phyloP scores from a whole-genome alignment of 2,797 vertebrate genomes.

The Dromococcyx pavoninus region DNA sequence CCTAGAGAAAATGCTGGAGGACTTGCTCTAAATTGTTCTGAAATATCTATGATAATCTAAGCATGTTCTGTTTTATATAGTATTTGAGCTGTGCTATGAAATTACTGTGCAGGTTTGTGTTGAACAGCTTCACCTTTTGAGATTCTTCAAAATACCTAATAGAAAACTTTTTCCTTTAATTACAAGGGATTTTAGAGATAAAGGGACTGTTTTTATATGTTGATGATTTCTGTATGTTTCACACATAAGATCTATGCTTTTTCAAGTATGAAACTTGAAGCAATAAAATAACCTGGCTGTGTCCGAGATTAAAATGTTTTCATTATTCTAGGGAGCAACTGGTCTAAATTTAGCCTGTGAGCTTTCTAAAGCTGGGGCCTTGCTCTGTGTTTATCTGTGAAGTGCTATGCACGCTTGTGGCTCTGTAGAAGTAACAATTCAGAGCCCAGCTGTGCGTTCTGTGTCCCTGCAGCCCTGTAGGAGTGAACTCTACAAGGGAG shows the following conservation, averaged over 20 bases:
- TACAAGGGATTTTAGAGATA: background rate
- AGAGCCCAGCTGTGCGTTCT: background rate
- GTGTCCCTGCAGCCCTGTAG: fast-evolving
- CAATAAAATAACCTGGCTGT: background rate
- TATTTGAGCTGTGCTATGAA: background rate
- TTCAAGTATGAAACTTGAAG: background rate
- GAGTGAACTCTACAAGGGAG: background rate
- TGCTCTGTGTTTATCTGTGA: background rate
- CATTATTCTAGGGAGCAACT: background rate
- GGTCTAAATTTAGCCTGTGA: background rate
- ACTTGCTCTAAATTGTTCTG: background rate
- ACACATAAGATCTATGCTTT: background rate
- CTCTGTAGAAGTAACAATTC: background rate
- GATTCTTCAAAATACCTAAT: background rate
- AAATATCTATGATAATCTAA: background rate
- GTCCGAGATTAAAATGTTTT: background rate
- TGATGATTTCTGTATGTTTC: background rate
- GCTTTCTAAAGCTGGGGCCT: background rate
- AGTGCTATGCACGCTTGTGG: fast-evolving
- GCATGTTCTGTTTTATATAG: background rate
- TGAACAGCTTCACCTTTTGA: background rate
- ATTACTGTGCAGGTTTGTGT: background rate
- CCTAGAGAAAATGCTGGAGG: background rate
- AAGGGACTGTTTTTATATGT: background rate
- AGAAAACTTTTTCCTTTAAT: background rate